phyloP scores from a whole-genome alignment of 2,113 vertebrate species.

The Spea bombifrons region DNA sequence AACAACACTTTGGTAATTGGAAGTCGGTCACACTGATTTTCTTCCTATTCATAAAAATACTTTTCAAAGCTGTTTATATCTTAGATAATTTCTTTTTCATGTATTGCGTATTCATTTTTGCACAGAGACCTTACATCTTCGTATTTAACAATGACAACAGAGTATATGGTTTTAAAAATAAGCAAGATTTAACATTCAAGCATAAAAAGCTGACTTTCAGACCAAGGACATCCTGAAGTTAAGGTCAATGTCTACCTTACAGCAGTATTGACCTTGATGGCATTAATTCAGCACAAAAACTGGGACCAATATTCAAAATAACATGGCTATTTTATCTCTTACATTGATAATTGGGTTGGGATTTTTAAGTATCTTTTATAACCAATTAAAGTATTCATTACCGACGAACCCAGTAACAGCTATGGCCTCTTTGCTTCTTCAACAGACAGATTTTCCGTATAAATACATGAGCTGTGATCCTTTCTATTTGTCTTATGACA shows the following conservation, averaged over 20 bases:
- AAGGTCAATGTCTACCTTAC: neutral
- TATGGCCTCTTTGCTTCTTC: neutral
- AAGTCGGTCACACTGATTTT: neutral
- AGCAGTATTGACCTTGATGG: neutral
- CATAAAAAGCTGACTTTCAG: neutral
- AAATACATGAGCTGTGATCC: neutral
- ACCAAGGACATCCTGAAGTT: neutral
- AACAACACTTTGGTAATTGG: neutral
- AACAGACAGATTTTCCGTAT: neutral
- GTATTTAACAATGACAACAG: too few relatives aligned
- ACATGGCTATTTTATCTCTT: neutral
- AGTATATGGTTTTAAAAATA: neutral
- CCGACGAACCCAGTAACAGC: neutral
- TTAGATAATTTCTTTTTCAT: neutral
- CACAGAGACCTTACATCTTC: too few relatives aligned
- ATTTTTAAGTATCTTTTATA: neutral
- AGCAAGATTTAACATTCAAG: neutral
- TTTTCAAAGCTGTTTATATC: neutral
- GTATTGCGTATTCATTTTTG: neutral
- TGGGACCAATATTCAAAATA: constrained; percentile 1
- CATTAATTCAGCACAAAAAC: neutral
- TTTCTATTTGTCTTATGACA: neutral
- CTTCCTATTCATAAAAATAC: neutral
- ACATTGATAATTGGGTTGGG: neutral
- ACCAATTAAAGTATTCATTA: neutral